Conservation (phyloP, 1,140 invertebrate species). For the Physella acuta region DNA sequence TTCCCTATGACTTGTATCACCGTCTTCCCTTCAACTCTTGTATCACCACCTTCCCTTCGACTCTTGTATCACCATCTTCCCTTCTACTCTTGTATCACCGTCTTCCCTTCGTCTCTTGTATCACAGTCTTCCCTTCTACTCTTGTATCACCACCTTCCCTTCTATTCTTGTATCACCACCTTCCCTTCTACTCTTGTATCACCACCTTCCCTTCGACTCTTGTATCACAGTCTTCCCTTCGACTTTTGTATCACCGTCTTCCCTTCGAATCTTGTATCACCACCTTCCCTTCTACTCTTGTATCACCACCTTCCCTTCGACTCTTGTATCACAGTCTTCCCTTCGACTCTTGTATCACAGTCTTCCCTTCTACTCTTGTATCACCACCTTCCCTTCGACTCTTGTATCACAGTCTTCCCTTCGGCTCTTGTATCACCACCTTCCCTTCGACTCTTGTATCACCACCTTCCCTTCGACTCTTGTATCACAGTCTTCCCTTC, state of each 20-base stretch:
- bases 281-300: no score
- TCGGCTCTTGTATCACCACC: neutral
- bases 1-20: neutral
- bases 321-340: neutral
- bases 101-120: neutral
- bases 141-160: neutral
- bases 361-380: no score
- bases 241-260: neutral
- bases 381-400: neutral
- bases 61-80: neutral
- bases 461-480: neutral
- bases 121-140: neutral
- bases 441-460: no score
- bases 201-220: no score
- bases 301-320: no score
- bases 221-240: no score
- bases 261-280: neutral
- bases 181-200: neutral
- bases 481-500: neutral
- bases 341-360: neutral
- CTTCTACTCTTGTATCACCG: neutral
- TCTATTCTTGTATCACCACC: neutral
- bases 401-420: neutral
- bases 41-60: neutral
- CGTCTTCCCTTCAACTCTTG: neutral